Base-by-base conservation (phyloP, 2,888 invertebrate genomes). In the Trichogramma evanescens region DNA sequence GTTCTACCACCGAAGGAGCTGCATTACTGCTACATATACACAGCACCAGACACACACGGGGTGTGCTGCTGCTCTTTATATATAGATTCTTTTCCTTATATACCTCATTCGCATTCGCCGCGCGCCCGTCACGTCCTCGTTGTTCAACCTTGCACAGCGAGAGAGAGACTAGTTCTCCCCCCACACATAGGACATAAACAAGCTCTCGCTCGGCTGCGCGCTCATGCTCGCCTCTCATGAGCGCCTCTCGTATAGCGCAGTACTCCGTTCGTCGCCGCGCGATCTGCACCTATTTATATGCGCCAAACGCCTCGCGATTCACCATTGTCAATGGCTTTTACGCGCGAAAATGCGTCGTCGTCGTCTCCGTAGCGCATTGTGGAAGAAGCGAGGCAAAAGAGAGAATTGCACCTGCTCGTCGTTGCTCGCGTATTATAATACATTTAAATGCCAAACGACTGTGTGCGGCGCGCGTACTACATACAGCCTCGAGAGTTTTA, bases 31-130 rank as follows among this genome's bases (percentile, higher is more conserved):
- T 26, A 26, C 26, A 26, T 26, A 26, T 26, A 26, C 26, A 26
- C 26, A 26, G 26, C 26, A 26, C 26, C 26, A 26, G 26, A 26
- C 26, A 26, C 26, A 26, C 26, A 26, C 26, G 26, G 26, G 26
- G 26, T 26, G 26, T 26, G 26, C 26, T 26, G 26, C 26, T 26
- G 26, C 26, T 26, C 26, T 26, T 26, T 26, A 26, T 26, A 26
- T 26, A 26, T 26, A 26, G 26, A 26, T 26, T 26, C 26, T 26
- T 26, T 26, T 26, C 26, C 26, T 26, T 26, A 26, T 26, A 26
- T 71, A 74, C 70, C 72, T 73, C 71, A 71, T 71, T 65, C 67
- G 69, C 66, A 70, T 69, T 68, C 69, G 66, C 63, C 63, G 62
- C 54, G 62, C 58, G n/a, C 39, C 40, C 6, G 8, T 13, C 43